These are phyloP conservation scores for Brachionus calyciflorus DNA, from an alignment of 1,140 invertebrate genomes.

Conservation along the genomic window DNA sequence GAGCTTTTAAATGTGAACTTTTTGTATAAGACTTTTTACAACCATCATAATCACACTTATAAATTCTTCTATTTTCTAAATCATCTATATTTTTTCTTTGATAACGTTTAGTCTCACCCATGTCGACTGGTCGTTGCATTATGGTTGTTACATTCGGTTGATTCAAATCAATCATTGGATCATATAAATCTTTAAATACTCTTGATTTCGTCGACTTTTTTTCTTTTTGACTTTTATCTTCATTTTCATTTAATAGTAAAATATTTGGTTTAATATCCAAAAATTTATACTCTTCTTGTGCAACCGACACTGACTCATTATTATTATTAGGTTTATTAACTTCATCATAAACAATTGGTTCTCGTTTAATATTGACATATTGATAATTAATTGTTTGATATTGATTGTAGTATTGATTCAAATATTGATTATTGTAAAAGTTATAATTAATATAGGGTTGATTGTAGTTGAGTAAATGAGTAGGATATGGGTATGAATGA, in stretches of 20 bases:
- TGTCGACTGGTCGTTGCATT: constrained; percentile 22
- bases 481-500: no score
- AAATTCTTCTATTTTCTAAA: constrained; percentile 38
- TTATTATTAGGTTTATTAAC: no score
- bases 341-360: not conserved
- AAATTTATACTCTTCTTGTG: no score
- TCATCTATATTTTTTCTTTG: constrained; percentile 20
- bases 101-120: constrained; percentile 20
- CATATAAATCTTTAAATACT: constrained; percentile 6
- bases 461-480: no score
- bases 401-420: not conserved
- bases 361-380: not conserved
- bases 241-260: no score
- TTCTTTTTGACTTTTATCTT: not conserved
- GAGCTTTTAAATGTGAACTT: constrained; percentile 71
- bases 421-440: not conserved
- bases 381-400: not conserved
- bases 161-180: constrained; percentile 17
- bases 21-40: constrained; percentile 72
- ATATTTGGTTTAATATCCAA: no score
- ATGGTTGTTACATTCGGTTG: constrained; percentile 25
- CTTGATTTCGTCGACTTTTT: not conserved
- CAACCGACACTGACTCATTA: no score
- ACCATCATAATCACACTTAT: constrained; percentile 62
- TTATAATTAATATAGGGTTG: not conserved